These are phyloP conservation scores for Ferdinandea cuprea DNA, from an alignment of 2,888 invertebrate genomes.

Conservation along the genomic window DNA sequence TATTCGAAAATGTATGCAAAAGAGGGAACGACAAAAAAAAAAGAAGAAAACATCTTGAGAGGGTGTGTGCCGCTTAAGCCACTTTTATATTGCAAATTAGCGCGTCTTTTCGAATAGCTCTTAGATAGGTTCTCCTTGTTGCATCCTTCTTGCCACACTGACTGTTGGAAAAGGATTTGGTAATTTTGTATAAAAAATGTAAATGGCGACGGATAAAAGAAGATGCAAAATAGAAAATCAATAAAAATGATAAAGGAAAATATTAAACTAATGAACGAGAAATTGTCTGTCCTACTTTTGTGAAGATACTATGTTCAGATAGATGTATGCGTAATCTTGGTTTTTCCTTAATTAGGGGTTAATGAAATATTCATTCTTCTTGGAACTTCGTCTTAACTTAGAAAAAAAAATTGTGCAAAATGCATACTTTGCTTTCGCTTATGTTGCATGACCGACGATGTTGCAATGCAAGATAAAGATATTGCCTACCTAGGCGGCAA, in stretches of 20 bases:
- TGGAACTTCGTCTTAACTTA: background rate
- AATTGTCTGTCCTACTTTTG: background rate
- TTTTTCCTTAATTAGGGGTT: constrained; percentile 53
- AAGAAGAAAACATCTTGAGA: too few relatives aligned
- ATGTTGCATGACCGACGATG: too few relatives aligned
- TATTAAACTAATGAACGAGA: too few relatives aligned
- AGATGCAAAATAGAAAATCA: constrained; percentile 6
- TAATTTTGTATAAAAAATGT: background rate
- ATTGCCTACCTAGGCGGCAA: too few relatives aligned
- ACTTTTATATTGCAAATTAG: constrained; percentile 25
- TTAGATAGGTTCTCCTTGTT: background rate
- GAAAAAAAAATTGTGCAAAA: too few relatives aligned
- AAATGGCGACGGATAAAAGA: background rate
- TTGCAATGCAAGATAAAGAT: too few relatives aligned
- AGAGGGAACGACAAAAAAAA: background rate
- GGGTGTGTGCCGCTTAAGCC: background rate
- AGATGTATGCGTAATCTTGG: constrained; percentile 24
- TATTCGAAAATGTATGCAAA: constrained; percentile 2
- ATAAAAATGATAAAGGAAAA: too few relatives aligned
- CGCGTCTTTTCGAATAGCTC: constrained; percentile 21
- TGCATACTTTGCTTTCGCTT: too few relatives aligned
- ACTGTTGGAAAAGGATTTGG: background rate
- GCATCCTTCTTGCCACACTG: constrained; percentile 9
- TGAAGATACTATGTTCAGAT: too few relatives aligned
- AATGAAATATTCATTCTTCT: constrained; percentile 39